These are phyloP conservation scores for Dysdera silvatica DNA, from an alignment of 1,140 invertebrate species.

Conservation along the genomic window DNA sequence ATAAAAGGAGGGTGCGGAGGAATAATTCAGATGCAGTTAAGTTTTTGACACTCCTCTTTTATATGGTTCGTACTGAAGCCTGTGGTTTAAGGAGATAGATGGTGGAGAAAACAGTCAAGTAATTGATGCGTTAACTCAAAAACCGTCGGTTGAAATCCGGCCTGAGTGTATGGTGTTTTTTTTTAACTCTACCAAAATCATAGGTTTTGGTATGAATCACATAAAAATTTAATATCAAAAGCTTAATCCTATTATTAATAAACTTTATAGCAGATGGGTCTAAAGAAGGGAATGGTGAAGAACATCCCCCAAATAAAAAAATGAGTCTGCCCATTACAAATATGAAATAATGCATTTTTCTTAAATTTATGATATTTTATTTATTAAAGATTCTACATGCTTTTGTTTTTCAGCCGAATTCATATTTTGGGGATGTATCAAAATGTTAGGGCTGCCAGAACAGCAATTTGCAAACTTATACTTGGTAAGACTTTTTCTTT, in stretches of 20 bases:
- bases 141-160: too few relatives aligned
- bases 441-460: constrained; percentile 88
- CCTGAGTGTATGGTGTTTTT: too few relatives aligned
- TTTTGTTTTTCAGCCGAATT: constrained; percentile 58
- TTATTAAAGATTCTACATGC: neutral
- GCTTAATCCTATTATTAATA: neutral
- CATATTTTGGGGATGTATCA: constrained; percentile 96
- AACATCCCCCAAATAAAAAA: neutral
- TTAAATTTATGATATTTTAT: neutral
- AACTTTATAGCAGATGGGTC: neutral
- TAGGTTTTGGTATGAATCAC: too few relatives aligned
- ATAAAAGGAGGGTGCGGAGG: too few relatives aligned
- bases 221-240: neutral
- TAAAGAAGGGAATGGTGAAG: neutral
- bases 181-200: too few relatives aligned
- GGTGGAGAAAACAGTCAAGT: too few relatives aligned
- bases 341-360: neutral
- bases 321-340: neutral
- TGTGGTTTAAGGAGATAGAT: too few relatives aligned
- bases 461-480: constrained; percentile 95
- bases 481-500: constrained; percentile 62
- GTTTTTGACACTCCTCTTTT: too few relatives aligned
- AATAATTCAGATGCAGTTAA: too few relatives aligned
- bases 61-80: too few relatives aligned
- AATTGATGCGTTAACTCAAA: too few relatives aligned